Evolutionary conservation across 1,140 invertebrate genomes (phyloP), one percentile per base, ranked within the genome.

Genomic region (Tetranychus cinnabarinus): DNA sequence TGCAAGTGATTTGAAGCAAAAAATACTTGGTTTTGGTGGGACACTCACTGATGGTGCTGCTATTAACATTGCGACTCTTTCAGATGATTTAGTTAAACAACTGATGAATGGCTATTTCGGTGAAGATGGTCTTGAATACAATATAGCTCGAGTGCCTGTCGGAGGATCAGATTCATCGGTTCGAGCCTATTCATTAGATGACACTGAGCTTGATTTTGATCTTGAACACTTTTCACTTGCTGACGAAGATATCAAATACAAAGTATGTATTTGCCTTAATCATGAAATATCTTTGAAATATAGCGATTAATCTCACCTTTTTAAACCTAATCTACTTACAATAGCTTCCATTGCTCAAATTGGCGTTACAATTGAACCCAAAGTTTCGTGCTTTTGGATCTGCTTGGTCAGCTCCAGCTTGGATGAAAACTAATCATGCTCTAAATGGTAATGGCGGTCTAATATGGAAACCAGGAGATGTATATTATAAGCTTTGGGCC

Each of bases 351-450:
- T 73, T 77, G 48, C 78, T 86, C 36, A 71, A 78, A 61, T 62
- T 70, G 63, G 81, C 80, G 10, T 66, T 69, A 54, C 61, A 67
- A 56, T 79, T 45, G 73, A 68, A 56, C 65, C 72, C 48, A 65
- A 71, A 56, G 64, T 80, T 68, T 66, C 75, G 59, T 71, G 88
- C 2, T 73, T 89, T 62, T 79, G 78, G 0, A 77, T 81, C 10
- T 77, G 84, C 0, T 96, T 56, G 90, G 90, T 82, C 82, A 58
- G 78, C 89, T 0, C 91, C 91, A 0, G 72, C 75, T 4, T 96
- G 89, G 89, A 56, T 56, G 37, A 95, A 95, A 89, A 96, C 95
- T 73, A 83, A 80, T 0, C 87, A 84, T 66, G 74, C 81, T 3
- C 35, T 60, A 4, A 54, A 37, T 56, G 36, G 31, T 34, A 13